Conservation (phyloP, 2,797 vertebrate genomes). For the Acipenser oxyrinchus region DNA sequence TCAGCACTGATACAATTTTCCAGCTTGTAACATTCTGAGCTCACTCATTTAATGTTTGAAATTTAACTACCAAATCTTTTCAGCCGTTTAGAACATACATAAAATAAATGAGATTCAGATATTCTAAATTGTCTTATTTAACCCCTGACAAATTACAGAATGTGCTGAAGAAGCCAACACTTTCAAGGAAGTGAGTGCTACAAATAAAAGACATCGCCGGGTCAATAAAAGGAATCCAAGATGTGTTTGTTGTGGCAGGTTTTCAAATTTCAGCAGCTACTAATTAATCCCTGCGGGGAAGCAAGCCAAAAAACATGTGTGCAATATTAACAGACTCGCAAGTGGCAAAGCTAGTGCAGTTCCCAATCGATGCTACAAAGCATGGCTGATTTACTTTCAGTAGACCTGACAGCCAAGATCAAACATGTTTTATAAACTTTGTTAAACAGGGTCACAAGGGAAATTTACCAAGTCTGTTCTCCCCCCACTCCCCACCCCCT, state of each 20-base stretch:
- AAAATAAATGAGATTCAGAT: not conserved
- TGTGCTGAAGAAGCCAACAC: not conserved
- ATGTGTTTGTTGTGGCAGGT: not conserved
- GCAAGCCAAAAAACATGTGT: not conserved
- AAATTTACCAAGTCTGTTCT: not conserved
- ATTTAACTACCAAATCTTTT: not conserved
- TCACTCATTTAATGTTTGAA: not conserved
- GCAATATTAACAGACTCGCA: not conserved
- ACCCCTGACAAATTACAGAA: constrained; percentile 1
- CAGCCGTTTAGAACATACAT: not conserved
- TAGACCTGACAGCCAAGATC: not conserved
- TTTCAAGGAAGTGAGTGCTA: not conserved
- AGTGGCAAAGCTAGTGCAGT: not conserved
- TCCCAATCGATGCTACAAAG: not conserved
- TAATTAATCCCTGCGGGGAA: not conserved
- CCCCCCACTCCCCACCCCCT: too few species aligned
- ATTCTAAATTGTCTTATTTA: constrained; percentile 2
- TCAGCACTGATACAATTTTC: too few species aligned
- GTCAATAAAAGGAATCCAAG: not conserved
- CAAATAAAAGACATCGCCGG: not conserved
- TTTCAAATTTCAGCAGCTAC: not conserved
- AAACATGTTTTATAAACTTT: not conserved
- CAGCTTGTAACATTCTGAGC: too few species aligned
- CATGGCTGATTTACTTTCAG: not conserved
- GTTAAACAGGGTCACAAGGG: not conserved